Base-by-base conservation (phyloP, 1,140 invertebrate species). In the Harpegnathos saltator region DNA sequence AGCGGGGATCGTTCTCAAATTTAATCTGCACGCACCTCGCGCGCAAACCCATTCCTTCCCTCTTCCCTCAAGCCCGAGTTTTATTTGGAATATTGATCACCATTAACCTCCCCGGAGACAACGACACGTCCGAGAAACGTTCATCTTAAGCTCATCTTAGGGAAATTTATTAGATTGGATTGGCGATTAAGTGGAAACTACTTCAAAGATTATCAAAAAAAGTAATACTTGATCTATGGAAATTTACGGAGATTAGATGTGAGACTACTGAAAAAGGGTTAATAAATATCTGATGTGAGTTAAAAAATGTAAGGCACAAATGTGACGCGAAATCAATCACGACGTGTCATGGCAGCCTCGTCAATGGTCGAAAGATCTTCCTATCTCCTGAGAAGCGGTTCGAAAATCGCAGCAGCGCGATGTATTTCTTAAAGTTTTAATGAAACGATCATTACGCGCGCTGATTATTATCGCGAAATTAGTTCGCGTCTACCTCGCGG, bases 21-120 rank as follows among this genome's bases (percentile, higher is more conserved):
- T 80, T 80, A 71, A 80, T 80, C 75, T 71, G 52, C 65, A 80
- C 75, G 63, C 63, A 78, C 62, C 29, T 78, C 24, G 29, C 22
- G 50, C 63, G 58, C 44, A 22, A 80, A 80, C 44, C 75, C 69
- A 78, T 78, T 80, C 75, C 74, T 33, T 22, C 9, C 11, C 29
- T 50, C 19, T 12, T 24, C 15, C 17, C 24, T 80, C 38, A 69
- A 54, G 52, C 17, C 7, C 50, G 33, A 80, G 69, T 80, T 58
- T 80, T 38, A 77, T 77, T 66, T 59, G 22, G 24, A 15, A 48
- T 58, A 66, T 56, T n/a, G 71, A 74, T 61, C n/a, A 19, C 29
- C n/a, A 44, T 65, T 44, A 44, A 14, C 15, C n/a, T 19, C 4
- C 5, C 33, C 11, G 22, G 14, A 44, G n/a, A 65, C 59, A 62